A percentile compares a stretch with the other conserved stretches of the same genome.
These are phyloP conservation scores for Drosophila recens DNA, from an alignment of 2,888 invertebrate species.

Conservation along the genomic window DNA sequence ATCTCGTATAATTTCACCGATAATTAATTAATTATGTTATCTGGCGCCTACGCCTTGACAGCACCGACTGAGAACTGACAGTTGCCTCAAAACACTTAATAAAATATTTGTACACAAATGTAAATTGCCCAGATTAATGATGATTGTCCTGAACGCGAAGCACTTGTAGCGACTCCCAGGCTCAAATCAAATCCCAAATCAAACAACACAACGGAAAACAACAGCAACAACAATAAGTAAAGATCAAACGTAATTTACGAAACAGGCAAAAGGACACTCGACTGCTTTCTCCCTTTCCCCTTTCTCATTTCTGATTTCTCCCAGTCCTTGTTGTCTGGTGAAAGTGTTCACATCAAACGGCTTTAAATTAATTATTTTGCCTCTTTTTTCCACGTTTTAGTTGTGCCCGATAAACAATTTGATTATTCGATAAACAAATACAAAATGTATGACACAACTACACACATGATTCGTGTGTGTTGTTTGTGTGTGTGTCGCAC, in stretches of 20 bases:
- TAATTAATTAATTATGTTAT: conserved; percentile 32
- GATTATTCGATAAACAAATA: conserved; percentile 74
- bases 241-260: conserved; percentile 59
- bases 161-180: conserved; percentile 64
- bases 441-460: conserved; percentile 29
- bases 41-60: conserved; percentile 36
- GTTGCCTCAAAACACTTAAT: conserved; percentile 44
- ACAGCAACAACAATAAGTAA: conserved; percentile 32
- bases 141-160: conserved; percentile 36
- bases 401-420: conserved; percentile 71
- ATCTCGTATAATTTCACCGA: background rate
- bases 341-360: conserved; percentile 81
- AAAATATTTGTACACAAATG: conserved; percentile 72
- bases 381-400: conserved; percentile 60
- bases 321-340: conserved; percentile 42
- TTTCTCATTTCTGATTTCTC: conserved; percentile 14
- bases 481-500: conserved; percentile 10
- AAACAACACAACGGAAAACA: conserved; percentile 37
- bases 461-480: conserved; percentile 28
- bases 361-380: conserved; percentile 76
- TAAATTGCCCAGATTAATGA: conserved; percentile 71
- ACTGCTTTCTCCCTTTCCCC: conserved; percentile 28
- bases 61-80: conserved; percentile 35
- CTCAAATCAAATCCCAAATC: conserved; percentile 28
- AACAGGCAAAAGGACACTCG: conserved; percentile 52